Evolutionary conservation across 2,888 invertebrate genomes (phyloP).

Genomic region (Pterostichus madidus): DNA sequence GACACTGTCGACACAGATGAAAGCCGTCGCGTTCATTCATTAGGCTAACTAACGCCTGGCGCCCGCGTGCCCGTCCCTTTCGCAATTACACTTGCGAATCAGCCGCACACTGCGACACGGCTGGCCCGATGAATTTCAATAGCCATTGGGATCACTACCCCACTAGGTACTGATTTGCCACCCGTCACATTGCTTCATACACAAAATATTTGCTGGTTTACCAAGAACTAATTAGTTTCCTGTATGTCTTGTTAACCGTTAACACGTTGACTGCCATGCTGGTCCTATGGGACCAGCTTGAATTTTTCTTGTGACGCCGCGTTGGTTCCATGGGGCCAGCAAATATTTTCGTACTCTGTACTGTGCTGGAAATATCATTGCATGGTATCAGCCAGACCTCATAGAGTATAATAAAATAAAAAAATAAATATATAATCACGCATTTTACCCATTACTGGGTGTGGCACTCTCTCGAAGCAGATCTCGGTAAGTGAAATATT

Average conservation of each 20-base stretch:
- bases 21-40: slow-evolving; percentile 58
- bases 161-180: slow-evolving; percentile 16
- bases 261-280: slow-evolving; percentile 20
- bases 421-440: too few species aligned
- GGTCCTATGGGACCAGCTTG: too few species aligned
- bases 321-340: too few species aligned
- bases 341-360: too few species aligned
- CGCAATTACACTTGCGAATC: slow-evolving; percentile 70
- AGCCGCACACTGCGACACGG: slow-evolving; percentile 60
- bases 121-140: slow-evolving; percentile 70
- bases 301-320: too few species aligned
- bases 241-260: not conserved
- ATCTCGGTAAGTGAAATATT: too few species aligned
- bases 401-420: too few species aligned
- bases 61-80: slow-evolving; percentile 68
- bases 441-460: too few species aligned
- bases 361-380: too few species aligned
- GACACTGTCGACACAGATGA: slow-evolving; percentile 49
- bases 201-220: slow-evolving; percentile 37
- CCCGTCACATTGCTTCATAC: slow-evolving; percentile 11
- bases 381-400: too few species aligned
- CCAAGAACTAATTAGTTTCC: not conserved
- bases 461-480: too few species aligned
- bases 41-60: slow-evolving; percentile 55
- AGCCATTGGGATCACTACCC: slow-evolving; percentile 56